Evolutionary conservation across 1,140 invertebrate species (phyloP), one percentile per base, ranked within the genome.

Genomic region (Battus philenor): DNA sequence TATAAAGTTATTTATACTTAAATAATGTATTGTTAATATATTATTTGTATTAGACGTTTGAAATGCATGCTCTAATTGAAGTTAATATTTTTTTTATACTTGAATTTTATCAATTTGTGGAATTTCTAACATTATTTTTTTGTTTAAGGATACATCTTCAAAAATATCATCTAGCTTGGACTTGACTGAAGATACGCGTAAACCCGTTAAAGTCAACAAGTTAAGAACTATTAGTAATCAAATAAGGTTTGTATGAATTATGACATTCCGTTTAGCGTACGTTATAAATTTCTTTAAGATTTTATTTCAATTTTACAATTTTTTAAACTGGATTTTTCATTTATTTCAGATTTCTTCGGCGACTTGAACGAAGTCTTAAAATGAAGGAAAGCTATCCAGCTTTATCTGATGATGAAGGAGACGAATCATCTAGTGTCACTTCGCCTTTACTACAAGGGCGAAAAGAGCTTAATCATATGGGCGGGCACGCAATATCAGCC

Each of bases 181-280:
- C 41, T 62, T 86, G 9, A 74, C 80, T 7, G 82, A 86, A 43
- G 86, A 88, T 39, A 59, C 77, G 0, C 60, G 78, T 8, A 88
- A 88, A 67, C 86, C 81, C 15, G 65, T 75, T 29, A 91, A 91
- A 81, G 79, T 91, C 20, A 90, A 88, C 72, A 87, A 90, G 36
- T 70, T 92, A 58, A 81, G 89, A 50, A 90, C 90, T 5, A 91
- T 92, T 45, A 90, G 90, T 51, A 89, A 91, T 76, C 91, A 92
- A 80, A 92, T 92, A 65, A 89, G 91, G 91, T 91, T 20, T 20
- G 18, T n/a, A n/a, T 20, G 18, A 20, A 20, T 3, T 6, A 9
- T 24, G 9, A 27, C 1, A 15, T 24, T 34, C 3, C 5, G n/a
- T 34, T 24, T 46, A 24, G 17, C 34, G 9, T 33, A 17, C 1